Percentiles rank a stretch among this genome's conserved stretches.
Conservation (phyloP, 2,888 invertebrate genomes). For the Dysmachus trigonus region DNA sequence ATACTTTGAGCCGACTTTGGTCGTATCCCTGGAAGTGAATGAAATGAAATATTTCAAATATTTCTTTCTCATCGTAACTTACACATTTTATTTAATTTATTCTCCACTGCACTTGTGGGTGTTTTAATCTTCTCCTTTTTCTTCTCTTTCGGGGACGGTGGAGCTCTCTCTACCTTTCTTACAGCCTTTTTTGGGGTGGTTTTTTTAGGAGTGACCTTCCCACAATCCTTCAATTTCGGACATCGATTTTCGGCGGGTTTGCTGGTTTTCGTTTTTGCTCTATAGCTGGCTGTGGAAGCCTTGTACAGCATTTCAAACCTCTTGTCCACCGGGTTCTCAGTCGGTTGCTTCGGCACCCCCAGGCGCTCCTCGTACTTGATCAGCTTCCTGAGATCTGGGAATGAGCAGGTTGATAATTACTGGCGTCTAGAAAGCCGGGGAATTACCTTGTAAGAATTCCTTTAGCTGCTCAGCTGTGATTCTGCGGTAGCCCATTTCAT, state of each 20-base stretch:
- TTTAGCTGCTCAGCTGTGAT: conserved; percentile 78
- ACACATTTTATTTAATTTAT: conserved; percentile 50
- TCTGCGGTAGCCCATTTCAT: conserved; percentile 79
- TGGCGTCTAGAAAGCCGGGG: background rate
- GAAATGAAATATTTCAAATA: background rate
- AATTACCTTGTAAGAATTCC: conserved; percentile 78
- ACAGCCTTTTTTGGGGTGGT: background rate
- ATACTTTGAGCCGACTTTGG: conserved; percentile 36
- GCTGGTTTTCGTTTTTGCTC: conserved; percentile 56
- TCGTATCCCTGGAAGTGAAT: conserved; percentile 48
- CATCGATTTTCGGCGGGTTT: background rate
- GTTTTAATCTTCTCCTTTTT: background rate
- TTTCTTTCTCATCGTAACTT: conserved; percentile 46
- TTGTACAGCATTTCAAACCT: conserved; percentile 60
- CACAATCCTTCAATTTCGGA: background rate
- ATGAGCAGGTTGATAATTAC: conserved; percentile 35
- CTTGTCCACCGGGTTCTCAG: conserved; percentile 53
- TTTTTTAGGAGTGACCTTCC: background rate
- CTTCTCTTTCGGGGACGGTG: background rate
- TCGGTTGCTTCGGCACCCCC: conserved; percentile 50
- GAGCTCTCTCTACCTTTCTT: background rate
- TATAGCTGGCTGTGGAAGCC: conserved; percentile 62
- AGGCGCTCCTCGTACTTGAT: conserved; percentile 62
- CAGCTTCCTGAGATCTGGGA: conserved; percentile 60
- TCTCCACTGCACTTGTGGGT: background rate